Conservation (phyloP, 2,797 vertebrate species). For the Atherinosoma microstoma region DNA sequence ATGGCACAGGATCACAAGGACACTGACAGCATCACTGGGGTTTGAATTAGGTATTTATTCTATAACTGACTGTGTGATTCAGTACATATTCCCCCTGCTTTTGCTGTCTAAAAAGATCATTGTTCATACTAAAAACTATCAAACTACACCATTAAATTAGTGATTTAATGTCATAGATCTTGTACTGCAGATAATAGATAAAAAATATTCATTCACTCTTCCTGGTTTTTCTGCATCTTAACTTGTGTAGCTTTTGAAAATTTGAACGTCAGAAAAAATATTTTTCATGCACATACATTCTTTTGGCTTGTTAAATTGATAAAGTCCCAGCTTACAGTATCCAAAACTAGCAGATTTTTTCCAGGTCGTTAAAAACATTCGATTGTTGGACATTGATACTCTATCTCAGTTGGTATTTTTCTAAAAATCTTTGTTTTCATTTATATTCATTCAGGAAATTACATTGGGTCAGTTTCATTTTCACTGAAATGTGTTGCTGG, state of each 20-base stretch:
- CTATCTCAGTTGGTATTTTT: no score
- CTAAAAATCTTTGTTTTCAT: no score
- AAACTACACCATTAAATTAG: slow-evolving; percentile 1
- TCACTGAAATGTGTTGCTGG: neutral
- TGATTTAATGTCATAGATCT: neutral
- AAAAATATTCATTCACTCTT: no score
- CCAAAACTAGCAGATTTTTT: neutral
- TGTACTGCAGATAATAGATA: neutral
- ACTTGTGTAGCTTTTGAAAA: neutral
- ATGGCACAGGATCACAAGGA: neutral
- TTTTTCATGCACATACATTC: neutral
- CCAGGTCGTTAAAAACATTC: no score
- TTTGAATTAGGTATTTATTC: neutral
- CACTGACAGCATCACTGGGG: neutral
- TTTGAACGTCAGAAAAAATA: neutral
- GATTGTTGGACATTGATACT: no score
- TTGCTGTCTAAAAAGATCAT: neutral
- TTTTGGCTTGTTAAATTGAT: neutral
- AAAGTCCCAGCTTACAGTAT: neutral
- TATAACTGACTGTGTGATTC: neutral
- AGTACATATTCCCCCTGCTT: neutral
- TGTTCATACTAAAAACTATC: slow-evolving; percentile 2
- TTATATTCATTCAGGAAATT: no score
- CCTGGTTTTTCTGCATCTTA: neutral
- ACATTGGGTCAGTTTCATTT: neutral